A percentile compares a stretch with the other conserved stretches of the same genome.
phyloP scores from a whole-genome alignment of 2,888 invertebrate genomes.

The Eulithis testata region DNA sequence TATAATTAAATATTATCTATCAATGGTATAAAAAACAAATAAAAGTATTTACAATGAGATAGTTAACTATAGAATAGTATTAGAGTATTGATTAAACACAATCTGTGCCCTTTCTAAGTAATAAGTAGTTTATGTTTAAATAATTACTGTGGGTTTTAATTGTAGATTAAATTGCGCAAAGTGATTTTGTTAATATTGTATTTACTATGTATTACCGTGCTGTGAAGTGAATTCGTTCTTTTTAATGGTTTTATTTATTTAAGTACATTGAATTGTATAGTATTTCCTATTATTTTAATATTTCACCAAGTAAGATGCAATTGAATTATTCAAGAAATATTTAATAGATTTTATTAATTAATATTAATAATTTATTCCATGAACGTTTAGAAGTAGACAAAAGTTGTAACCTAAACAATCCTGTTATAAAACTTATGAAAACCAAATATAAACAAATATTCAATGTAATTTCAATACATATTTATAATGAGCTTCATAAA shows the following conservation, averaged over 20 bases:
- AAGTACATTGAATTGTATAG: no score
- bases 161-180: not conserved
- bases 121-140: constrained; percentile 13
- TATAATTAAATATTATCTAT: constrained; percentile 6
- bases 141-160: constrained; percentile 10
- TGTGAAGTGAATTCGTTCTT: no score
- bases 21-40: constrained; percentile 3
- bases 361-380: not conserved
- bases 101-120: constrained; percentile 6
- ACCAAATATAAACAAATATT: constrained; percentile 8
- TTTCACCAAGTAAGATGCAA: not conserved
- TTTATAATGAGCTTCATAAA: constrained; percentile 14
- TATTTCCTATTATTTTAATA: no score
- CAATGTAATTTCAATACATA: constrained; percentile 8
- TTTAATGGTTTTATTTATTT: no score
- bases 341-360: not conserved
- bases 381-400: not conserved
- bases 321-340: not conserved
- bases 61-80: not conserved
- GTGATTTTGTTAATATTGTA: constrained; percentile 10
- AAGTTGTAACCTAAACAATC: not conserved
- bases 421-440: constrained; percentile 2
- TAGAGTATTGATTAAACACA: constrained; percentile 9
- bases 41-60: constrained; percentile 24
- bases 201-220: no score